Evolutionary conservation across 2,797 vertebrate species (phyloP), one percentile per base, ranked within the genome.

Genomic region (Sebastes trivittatus): DNA sequence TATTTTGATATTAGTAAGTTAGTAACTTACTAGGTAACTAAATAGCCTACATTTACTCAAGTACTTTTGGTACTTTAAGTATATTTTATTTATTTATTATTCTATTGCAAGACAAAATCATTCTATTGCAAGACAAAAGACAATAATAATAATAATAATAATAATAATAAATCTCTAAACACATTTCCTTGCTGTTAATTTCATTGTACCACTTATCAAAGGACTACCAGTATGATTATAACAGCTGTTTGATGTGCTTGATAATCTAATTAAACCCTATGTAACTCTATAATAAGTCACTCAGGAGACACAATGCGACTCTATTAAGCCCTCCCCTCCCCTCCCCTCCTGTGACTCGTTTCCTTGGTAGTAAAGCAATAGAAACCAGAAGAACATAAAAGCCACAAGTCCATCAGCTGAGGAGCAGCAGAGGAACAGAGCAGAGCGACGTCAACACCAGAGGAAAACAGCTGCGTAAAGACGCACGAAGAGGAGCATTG

Each of bases 311-410:
- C 83, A 85, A 70, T 62, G 67, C 1, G 16, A 54, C 25, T 52
- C 22, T 52, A 65, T 71, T n/a, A 66, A 11, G 6, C 14, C 34
- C 46, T 30, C 23, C 11, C 58, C 20, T 7, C 56, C 56, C 60
- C 60, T 27, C 55, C 1, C 16, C 1, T 27, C 25, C 25, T 27
- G 55, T 46, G 75, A 63, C 69, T 60, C 55, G 85, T 86, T 88
- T 91, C 89, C 90, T 88, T 46, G 54, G 66, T 56, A 66, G 80
- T 75, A 70, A 34, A 34, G 67, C 46, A 20, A 71, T 22, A 64
- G 36, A 89, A 90, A 90, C 60, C 85, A 89, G 73, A 87, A 89
- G 87, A 58, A 5, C 72, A 86, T 88, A 87, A 86, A 90, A 84
- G 78, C 65, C 81, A 52, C 74, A 77, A 86, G 85, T 29, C 11